Conservation (phyloP, 2,888 invertebrate genomes). For the Ochropacha duplaris region DNA sequence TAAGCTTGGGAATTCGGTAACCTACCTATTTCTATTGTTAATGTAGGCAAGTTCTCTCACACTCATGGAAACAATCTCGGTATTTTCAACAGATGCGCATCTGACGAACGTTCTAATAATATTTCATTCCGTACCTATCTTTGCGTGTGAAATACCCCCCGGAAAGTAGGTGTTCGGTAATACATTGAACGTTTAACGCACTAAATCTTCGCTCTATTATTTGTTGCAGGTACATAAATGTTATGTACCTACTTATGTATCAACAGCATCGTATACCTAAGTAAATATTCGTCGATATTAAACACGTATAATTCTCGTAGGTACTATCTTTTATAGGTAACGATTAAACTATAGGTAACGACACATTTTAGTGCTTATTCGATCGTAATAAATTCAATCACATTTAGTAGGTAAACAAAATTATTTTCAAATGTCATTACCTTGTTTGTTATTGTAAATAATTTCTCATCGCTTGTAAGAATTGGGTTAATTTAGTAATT, state of each 20-base stretch:
- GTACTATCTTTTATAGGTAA: background rate
- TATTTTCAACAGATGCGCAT: slow-evolving; percentile 1
- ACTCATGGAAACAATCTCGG: slow-evolving; percentile 1
- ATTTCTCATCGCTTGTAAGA: slow-evolving; percentile 43
- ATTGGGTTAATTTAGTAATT: slow-evolving; percentile 34
- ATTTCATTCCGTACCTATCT: background rate
- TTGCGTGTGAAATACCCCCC: background rate
- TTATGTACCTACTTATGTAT: background rate
- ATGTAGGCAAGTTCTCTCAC: background rate
- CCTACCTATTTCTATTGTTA: background rate
- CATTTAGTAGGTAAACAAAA: background rate
- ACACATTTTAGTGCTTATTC: slow-evolving; percentile 1
- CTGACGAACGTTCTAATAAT: background rate
- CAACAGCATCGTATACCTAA: background rate
- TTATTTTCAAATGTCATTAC: background rate
- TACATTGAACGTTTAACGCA: background rate
- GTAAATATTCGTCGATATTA: background rate
- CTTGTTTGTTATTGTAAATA: slow-evolving; percentile 30
- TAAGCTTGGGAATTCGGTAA: background rate
- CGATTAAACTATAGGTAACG: background rate
- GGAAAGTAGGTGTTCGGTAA: background rate
- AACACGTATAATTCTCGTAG: background rate
- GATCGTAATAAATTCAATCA: background rate
- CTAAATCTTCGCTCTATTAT: background rate
- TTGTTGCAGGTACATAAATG: background rate